Percentiles rank a stretch among this genome's conserved stretches.
Evolutionary conservation across 92 coral and sea anemone species (phyloP).

Genomic region (Zoanthus sociatus): DNA sequence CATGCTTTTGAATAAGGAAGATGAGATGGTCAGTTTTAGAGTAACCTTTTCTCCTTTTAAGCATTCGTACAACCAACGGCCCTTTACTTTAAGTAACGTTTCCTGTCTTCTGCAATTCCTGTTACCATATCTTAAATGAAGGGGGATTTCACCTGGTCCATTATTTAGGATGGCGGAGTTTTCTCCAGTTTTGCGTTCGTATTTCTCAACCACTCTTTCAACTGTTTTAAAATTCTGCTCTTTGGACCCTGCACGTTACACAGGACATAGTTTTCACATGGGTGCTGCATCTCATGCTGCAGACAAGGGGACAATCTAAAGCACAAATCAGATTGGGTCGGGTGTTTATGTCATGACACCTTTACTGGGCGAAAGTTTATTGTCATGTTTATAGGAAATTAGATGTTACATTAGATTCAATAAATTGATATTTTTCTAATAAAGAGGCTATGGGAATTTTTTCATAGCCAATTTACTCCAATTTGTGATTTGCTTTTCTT

Average conservation of each 20-base stretch:
- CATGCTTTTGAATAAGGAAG: not conserved
- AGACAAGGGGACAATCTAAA: not conserved
- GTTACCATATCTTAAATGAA: not conserved
- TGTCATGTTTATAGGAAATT: too few relatives aligned
- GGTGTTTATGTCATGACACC: too few relatives aligned
- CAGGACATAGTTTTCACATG: not conserved
- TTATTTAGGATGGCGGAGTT: not conserved
- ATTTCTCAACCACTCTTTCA: not conserved
- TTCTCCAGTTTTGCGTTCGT: not conserved
- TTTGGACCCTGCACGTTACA: not conserved
- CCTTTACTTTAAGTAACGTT: constrained; percentile 36
- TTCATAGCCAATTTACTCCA: too few relatives aligned
- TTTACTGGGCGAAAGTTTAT: too few relatives aligned
- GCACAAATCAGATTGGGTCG: not conserved
- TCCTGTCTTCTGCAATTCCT: not conserved
- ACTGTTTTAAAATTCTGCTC: not conserved
- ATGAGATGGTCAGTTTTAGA: not conserved
- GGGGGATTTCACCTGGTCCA: not conserved
- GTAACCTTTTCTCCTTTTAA: constrained; percentile 27
- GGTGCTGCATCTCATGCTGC: not conserved
- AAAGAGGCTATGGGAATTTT: too few relatives aligned
- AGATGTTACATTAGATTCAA: too few relatives aligned
- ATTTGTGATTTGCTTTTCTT: too few relatives aligned
- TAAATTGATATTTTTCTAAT: too few relatives aligned
- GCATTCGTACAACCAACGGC: constrained; percentile 61